Percentiles rank a stretch among this genome's conserved stretches.
Conservation (phyloP, 2,888 invertebrate genomes). For the Parascotia fuliginaria region DNA sequence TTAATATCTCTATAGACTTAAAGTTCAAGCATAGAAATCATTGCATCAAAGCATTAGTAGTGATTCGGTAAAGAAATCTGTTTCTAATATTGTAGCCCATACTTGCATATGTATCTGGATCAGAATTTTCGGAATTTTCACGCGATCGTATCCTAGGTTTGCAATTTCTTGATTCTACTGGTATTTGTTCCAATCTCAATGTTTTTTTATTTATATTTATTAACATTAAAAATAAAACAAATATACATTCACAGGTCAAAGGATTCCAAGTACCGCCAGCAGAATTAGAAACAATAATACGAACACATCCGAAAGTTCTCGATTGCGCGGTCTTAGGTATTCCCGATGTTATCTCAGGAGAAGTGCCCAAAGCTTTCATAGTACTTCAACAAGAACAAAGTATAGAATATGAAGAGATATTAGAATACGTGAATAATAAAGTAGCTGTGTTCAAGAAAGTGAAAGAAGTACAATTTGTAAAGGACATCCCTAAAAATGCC, state of each 20-base stretch:
- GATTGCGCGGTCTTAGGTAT: slow-evolving; percentile 95
- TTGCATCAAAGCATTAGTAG: too few species aligned
- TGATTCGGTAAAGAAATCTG: too few species aligned
- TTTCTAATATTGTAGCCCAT: too few species aligned
- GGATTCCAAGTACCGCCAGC: slow-evolving; percentile 94
- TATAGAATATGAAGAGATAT: slow-evolving; percentile 83
- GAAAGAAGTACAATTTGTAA: slow-evolving; percentile 87
- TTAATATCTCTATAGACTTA: too few species aligned
- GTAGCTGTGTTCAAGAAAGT: slow-evolving; percentile 91
- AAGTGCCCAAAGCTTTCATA: slow-evolving; percentile 91
- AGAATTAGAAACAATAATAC: slow-evolving; percentile 91
- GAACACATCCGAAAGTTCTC: slow-evolving; percentile 89
- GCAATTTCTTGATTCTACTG: too few species aligned
- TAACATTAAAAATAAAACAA: background rate
- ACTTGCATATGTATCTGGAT: too few species aligned
- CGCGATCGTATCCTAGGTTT: too few species aligned
- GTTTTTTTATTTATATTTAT: too few species aligned
- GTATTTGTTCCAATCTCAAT: too few species aligned
- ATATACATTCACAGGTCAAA: slow-evolving; percentile 81
- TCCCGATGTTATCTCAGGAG: slow-evolving; percentile 89
- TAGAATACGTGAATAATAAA: slow-evolving; percentile 87
- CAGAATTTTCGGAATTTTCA: too few species aligned
- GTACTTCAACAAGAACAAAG: slow-evolving; percentile 81
- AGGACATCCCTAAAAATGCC: slow-evolving; percentile 90
- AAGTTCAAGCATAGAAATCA: too few species aligned